Percentiles rank a stretch among this genome's conserved stretches.
These are phyloP conservation scores for Oplegnathus fasciatus DNA, from an alignment of 2,113 vertebrate genomes.

Conservation along the genomic window DNA sequence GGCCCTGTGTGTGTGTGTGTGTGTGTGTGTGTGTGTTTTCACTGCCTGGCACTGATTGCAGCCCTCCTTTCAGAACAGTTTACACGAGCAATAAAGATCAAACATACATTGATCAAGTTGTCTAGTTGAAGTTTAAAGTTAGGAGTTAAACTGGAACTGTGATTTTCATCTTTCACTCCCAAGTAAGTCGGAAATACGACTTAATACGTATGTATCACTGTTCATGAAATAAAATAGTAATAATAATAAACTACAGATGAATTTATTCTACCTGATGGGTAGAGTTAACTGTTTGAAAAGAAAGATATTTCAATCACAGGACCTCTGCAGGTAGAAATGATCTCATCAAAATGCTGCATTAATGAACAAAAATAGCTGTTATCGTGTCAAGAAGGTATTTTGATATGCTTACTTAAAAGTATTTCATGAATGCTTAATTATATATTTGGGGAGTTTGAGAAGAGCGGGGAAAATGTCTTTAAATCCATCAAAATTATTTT, in stretches of 20 bases:
- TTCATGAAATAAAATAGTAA: too few species aligned
- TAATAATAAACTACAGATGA: background rate
- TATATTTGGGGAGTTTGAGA: too few species aligned
- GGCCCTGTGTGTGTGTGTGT: slow-evolving; percentile 12
- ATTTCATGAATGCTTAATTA: background rate
- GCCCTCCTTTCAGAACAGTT: background rate
- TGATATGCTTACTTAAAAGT: too few species aligned
- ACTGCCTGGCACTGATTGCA: background rate
- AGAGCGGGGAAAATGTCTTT: background rate
- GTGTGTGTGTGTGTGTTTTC: slow-evolving; percentile 32
- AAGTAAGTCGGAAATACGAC: background rate
- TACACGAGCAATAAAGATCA: slow-evolving; percentile 8
- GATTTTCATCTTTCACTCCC: too few species aligned
- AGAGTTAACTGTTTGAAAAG: background rate
- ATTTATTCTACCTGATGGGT: background rate
- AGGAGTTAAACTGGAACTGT: too few species aligned
- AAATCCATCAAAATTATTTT: background rate
- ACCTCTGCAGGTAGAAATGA: background rate
- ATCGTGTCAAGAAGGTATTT: background rate
- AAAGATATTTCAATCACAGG: background rate
- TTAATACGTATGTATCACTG: background rate
- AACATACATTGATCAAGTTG: background rate
- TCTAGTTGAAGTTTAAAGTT: background rate
- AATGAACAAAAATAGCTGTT: background rate
- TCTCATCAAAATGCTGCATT: background rate